phyloP scores from a whole-genome alignment of 2,888 invertebrate species.

The Lydus trimaculatus region DNA sequence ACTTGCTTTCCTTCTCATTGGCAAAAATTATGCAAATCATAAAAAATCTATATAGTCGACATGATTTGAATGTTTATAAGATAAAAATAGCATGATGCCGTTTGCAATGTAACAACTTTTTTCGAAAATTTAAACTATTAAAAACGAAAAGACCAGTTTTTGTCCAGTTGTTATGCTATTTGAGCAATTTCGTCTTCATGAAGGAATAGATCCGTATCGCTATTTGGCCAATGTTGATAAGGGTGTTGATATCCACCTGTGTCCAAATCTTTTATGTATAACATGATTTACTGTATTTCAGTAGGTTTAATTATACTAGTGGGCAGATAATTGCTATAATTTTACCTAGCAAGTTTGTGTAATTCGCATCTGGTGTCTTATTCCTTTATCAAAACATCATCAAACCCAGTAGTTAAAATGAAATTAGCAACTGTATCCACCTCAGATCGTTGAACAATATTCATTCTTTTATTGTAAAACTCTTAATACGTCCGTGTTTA shows the following conservation, averaged over 20 bases:
- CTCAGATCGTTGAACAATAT: background rate
- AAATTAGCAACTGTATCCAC: background rate
- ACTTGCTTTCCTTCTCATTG: conserved; percentile 27
- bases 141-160: background rate
- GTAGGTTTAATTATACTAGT: background rate
- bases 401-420: background rate
- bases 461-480: background rate
- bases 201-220: too few relatives aligned
- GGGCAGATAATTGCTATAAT: background rate
- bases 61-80: conserved; percentile 25
- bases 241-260: too few relatives aligned
- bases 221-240: too few relatives aligned
- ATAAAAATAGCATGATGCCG: background rate
- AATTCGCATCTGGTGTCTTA: background rate
- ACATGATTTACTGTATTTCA: background rate
- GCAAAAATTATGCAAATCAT: conserved; percentile 28
- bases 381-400: too few relatives aligned
- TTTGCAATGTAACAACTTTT: background rate
- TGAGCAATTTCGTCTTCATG: too few relatives aligned
- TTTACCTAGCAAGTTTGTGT: background rate
- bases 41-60: conserved; percentile 17
- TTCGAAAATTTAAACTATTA: background rate
- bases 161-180: background rate
- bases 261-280: background rate
- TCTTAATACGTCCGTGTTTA: background rate